These are phyloP conservation scores for Tenthredo notha DNA, from an alignment of 2,888 invertebrate species.

Conservation along the genomic window DNA sequence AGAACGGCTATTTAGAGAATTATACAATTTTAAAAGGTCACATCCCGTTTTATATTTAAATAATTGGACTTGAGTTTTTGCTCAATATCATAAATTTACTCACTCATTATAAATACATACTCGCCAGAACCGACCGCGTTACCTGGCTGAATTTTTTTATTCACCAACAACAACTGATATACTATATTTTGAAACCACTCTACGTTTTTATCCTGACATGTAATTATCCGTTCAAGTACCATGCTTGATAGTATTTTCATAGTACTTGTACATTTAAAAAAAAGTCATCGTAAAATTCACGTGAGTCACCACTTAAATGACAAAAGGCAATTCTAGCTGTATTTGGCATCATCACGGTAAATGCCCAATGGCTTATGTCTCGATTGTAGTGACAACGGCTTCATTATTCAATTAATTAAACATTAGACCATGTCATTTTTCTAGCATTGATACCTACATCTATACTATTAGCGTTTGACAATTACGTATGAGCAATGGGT, in stretches of 20 bases:
- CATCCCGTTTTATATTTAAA: conserved; percentile 17
- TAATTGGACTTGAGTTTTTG: conserved; percentile 9
- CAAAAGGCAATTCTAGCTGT: neutral
- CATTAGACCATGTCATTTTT: neutral
- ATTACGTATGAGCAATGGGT: neutral
- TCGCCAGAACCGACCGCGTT: neutral
- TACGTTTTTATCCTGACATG: neutral
- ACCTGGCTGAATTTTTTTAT: neutral
- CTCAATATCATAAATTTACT: conserved; percentile 13
- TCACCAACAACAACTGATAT: neutral
- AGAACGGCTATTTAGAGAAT: neutral
- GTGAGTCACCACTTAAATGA: neutral
- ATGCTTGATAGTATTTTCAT: neutral
- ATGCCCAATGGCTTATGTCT: neutral
- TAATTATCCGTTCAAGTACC: neutral
- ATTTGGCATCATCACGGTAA: neutral
- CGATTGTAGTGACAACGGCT: neutral
- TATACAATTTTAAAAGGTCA: conserved; percentile 2
- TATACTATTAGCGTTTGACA: neutral
- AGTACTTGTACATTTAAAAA: neutral
- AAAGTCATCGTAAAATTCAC: conserved; percentile 1
- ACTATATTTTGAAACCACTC: neutral
- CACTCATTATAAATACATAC: neutral
- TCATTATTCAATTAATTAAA: neutral
- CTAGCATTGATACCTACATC: neutral